Conservation (phyloP, 2,797 vertebrate genomes). For the Poecilia gillii region DNA sequence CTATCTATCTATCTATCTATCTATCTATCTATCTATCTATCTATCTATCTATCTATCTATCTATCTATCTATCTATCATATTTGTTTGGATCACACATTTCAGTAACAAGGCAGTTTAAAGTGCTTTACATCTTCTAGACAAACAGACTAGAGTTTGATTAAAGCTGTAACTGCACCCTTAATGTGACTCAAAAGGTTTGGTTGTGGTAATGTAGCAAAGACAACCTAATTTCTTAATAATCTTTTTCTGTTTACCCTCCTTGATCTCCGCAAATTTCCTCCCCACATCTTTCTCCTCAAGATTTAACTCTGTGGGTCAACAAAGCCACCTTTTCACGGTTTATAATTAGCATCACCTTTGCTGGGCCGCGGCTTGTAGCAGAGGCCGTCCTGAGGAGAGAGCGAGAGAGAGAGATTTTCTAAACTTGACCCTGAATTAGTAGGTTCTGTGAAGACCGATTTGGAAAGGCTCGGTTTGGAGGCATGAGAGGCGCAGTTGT, state of each 20-base stretch:
- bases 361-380: constrained; percentile 48
- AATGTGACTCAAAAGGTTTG: background rate
- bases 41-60: too few species aligned
- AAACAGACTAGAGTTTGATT: too few species aligned
- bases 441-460: constrained; percentile 69
- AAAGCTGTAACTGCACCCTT: too few species aligned
- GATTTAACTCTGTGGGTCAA: constrained; percentile 51
- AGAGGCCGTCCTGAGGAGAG: constrained; percentile 51
- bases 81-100: too few species aligned
- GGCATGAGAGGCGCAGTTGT: constrained; percentile 61
- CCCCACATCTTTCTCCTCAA: constrained; percentile 33
- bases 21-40: too few species aligned
- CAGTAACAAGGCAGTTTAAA: too few species aligned
- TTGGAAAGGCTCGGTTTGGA: constrained; percentile 70
- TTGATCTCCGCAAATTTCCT: constrained; percentile 23
- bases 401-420: constrained; percentile 22
- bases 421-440: constrained; percentile 66
- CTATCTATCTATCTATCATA: too few species aligned
- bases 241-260: constrained; percentile 22
- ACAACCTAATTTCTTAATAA: constrained; percentile 16
- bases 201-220: background rate
- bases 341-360: constrained; percentile 82
- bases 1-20: too few species aligned
- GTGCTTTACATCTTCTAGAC: too few species aligned
- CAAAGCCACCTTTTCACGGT: constrained; percentile 83